Conservation (phyloP, 2,888 invertebrate species). For the Coleophora flavipennella region DNA sequence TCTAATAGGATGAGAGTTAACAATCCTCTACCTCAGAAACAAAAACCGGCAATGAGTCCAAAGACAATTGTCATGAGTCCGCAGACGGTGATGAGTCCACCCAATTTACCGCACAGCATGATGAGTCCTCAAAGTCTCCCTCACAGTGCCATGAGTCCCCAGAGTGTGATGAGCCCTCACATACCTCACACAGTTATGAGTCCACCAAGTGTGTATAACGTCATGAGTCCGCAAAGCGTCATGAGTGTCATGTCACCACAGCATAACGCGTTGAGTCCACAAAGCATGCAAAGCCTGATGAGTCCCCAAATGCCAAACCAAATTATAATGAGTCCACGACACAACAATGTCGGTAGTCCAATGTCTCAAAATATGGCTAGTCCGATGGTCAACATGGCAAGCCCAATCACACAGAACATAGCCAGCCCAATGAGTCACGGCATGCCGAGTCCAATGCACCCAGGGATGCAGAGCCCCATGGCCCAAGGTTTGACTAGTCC, state of each 20-base stretch:
- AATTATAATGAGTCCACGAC: slow-evolving; percentile 61
- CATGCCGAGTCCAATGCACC: slow-evolving; percentile 61
- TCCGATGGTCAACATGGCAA: slow-evolving; percentile 49
- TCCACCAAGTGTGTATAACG: slow-evolving; percentile 55
- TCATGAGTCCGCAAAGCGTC: slow-evolving; percentile 64
- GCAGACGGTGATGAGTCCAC: slow-evolving; percentile 56
- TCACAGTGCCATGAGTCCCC: slow-evolving; percentile 63
- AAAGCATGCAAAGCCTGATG: slow-evolving; percentile 60
- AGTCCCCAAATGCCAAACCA: slow-evolving; percentile 63
- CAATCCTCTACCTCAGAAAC: slow-evolving; percentile 49
- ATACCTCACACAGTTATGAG: slow-evolving; percentile 56
- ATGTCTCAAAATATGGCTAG: slow-evolving; percentile 54
- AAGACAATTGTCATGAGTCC: slow-evolving; percentile 54
- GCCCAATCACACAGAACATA: slow-evolving; percentile 43
- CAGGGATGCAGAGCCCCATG: slow-evolving; percentile 58
- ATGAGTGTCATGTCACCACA: slow-evolving; percentile 68
- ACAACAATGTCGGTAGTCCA: slow-evolving; percentile 52
- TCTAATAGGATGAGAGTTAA: slow-evolving; percentile 48
- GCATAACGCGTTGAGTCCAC: slow-evolving; percentile 63
- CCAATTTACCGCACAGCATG: slow-evolving; percentile 54
- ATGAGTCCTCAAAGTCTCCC: slow-evolving; percentile 61
- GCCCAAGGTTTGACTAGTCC: slow-evolving; percentile 53
- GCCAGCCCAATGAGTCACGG: slow-evolving; percentile 59
- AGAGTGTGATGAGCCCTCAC: slow-evolving; percentile 58
- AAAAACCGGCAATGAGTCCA: slow-evolving; percentile 40